These are phyloP conservation scores for Melanotaenia parkinsoni DNA, from an alignment of 2,797 vertebrate genomes.

Conservation along the genomic window DNA sequence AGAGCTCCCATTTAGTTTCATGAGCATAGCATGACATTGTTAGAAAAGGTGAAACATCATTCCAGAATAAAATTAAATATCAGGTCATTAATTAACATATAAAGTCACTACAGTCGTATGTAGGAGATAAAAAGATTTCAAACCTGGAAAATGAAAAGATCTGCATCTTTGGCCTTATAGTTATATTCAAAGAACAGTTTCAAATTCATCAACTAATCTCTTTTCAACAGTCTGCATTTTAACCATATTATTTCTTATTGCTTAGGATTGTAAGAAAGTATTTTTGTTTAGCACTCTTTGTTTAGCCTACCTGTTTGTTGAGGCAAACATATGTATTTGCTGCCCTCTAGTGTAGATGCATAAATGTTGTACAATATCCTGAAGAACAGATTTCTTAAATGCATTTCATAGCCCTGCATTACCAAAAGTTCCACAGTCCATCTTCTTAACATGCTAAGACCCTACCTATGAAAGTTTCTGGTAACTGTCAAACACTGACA, in stretches of 20 bases:
- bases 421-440: background rate
- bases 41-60: constrained; percentile 11
- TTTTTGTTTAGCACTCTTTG: background rate
- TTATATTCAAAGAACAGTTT: background rate
- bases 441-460: background rate
- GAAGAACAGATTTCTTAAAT: background rate
- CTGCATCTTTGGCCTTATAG: background rate
- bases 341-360: constrained; percentile 66
- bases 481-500: background rate
- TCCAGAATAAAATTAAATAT: background rate
- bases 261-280: background rate
- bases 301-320: background rate
- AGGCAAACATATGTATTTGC: constrained; percentile 41
- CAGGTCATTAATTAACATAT: background rate
- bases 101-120: background rate
- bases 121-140: background rate
- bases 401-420: background rate
- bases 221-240: background rate
- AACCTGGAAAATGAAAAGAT: background rate
- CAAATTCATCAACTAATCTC: background rate
- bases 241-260: background rate
- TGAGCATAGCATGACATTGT: constrained; percentile 51
- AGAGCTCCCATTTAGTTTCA: constrained; percentile 4
- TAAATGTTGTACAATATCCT: background rate
- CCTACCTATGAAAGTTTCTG: background rate